Evolutionary conservation across 2,797 vertebrate genomes (phyloP), one percentile per base, ranked within the genome.

Genomic region (Acanthornis magna): DNA sequence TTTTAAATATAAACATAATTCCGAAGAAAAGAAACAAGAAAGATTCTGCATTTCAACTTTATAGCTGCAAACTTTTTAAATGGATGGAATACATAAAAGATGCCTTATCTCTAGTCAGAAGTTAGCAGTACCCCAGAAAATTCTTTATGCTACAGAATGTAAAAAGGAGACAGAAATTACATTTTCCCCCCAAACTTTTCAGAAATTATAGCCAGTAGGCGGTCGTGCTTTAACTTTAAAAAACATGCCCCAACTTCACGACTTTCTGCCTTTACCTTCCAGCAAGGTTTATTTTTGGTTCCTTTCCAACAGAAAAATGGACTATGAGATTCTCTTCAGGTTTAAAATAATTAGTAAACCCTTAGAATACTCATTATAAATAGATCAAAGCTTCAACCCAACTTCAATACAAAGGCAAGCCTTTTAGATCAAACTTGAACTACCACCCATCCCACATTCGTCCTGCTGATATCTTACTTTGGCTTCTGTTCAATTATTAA

Each of bases 341-440:
- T 97, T 97, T 95, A 74, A 96, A 96, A 96, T 97, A 96, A 97
- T 96, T 96, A 97, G 79, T 95, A 97, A 96, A 95, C 70, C 90
- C 91, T 97, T 95, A 92, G 79, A 97, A 95, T 95, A 94, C 88
- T 98, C 93, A 97, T 97, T 97, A 97, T 95, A 97, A 97, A 94
- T 96, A 97, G 87, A 97, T 97, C 93, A 97, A 97, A 97, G 96
- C 91, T 89, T 94, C 54, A 85, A 65, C 63, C 66, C 84, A 73
- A 85, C 90, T 89, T 96, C 84, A 96, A 95, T 97, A 97, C 87
- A 97, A 98, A 98, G 91, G 71, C 89, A 92, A 96, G 77, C 47
- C 83, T 96, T 94, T 95, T 87, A 97, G 93, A 97, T 97, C 85
- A 95, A 93, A 95, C 93, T 97, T 94, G 91, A 97, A 91, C 85